Evolutionary conservation across 2,113 vertebrate species (phyloP).

Genomic region (Azemiops feae): DNA sequence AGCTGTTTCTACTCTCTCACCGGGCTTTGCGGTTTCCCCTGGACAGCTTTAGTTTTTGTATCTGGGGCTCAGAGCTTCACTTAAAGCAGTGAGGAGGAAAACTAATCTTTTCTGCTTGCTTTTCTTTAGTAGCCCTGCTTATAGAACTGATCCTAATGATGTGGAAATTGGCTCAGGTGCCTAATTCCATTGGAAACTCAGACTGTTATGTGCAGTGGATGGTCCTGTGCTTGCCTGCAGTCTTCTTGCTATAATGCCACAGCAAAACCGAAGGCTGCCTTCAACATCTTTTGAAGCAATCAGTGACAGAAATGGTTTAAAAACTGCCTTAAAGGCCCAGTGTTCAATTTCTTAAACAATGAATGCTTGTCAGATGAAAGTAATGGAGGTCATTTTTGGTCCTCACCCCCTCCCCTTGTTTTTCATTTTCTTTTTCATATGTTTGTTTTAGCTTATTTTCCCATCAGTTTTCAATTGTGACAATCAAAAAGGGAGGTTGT

Average conservation of each 20-base stretch:
- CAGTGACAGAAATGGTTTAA: not conserved
- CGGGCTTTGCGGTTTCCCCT: slow-evolving; percentile 51
- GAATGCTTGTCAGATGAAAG: not conserved
- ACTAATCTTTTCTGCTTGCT: slow-evolving; percentile 60
- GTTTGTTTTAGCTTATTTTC: not conserved
- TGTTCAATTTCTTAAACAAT: not conserved
- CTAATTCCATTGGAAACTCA: slow-evolving; percentile 70
- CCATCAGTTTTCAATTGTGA: not conserved
- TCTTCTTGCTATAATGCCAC: slow-evolving; percentile 43
- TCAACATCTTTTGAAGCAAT: not conserved
- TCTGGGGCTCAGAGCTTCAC: slow-evolving; percentile 60
- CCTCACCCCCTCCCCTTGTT: not conserved
- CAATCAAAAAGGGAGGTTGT: not conserved
- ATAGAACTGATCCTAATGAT: slow-evolving; percentile 65
- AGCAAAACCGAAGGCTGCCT: slow-evolving; percentile 50
- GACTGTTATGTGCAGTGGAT: slow-evolving; percentile 60
- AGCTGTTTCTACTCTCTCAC: slow-evolving; percentile 51
- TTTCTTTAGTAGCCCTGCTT: slow-evolving; percentile 60
- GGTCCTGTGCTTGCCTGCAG: slow-evolving; percentile 57
- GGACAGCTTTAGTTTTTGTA: slow-evolving; percentile 48
- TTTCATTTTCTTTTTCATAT: not conserved
- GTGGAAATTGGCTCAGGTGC: slow-evolving; percentile 72
- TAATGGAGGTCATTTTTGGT: not conserved
- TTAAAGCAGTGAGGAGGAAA: slow-evolving; percentile 62
- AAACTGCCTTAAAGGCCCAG: not conserved